A percentile compares a stretch with the other conserved stretches of the same genome.
Conservation (phyloP, 2,797 vertebrate genomes). For the Acanthurus leucopareius region DNA sequence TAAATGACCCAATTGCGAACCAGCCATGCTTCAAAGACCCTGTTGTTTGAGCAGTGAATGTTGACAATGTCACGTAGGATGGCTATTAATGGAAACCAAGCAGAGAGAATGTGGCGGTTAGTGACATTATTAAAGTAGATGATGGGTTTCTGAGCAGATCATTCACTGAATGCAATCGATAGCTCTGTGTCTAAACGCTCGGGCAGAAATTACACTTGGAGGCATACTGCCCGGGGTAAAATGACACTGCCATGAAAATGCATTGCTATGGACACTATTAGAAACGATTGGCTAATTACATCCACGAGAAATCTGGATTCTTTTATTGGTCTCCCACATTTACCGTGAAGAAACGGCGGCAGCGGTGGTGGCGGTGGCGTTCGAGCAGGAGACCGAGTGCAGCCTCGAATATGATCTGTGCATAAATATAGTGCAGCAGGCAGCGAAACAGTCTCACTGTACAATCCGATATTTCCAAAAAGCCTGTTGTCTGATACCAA, state of each 20-base stretch:
- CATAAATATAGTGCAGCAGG: constrained; percentile 56
- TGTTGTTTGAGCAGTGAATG: constrained; percentile 72
- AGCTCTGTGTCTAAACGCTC: constrained; percentile 64
- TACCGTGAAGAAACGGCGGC: constrained; percentile 12
- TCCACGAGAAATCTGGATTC: constrained; percentile 53
- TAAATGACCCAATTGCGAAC: constrained; percentile 75
- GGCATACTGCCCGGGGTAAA: constrained; percentile 47
- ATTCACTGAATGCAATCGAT: constrained; percentile 79
- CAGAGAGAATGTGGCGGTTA: constrained; percentile 68
- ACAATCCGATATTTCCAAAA: constrained; percentile 68
- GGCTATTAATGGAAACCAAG: constrained; percentile 73
- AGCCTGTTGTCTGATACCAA: constrained; percentile 69
- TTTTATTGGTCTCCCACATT: constrained; percentile 44
- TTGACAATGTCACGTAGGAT: constrained; percentile 75
- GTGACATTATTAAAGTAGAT: constrained; percentile 80
- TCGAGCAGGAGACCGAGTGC: constrained; percentile 16
- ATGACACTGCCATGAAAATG: constrained; percentile 65
- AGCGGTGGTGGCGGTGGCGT: no score
- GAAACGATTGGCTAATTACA: constrained; percentile 73
- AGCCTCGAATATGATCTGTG: constrained; percentile 44
- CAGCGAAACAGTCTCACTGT: constrained; percentile 47
- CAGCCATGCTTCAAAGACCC: constrained; percentile 62
- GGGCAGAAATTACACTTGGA: constrained; percentile 69
- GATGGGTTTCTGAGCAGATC: constrained; percentile 79
- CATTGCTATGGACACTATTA: constrained; percentile 75